phyloP scores from a whole-genome alignment of 2,113 vertebrate genomes.

The Fregetta grallaria region DNA sequence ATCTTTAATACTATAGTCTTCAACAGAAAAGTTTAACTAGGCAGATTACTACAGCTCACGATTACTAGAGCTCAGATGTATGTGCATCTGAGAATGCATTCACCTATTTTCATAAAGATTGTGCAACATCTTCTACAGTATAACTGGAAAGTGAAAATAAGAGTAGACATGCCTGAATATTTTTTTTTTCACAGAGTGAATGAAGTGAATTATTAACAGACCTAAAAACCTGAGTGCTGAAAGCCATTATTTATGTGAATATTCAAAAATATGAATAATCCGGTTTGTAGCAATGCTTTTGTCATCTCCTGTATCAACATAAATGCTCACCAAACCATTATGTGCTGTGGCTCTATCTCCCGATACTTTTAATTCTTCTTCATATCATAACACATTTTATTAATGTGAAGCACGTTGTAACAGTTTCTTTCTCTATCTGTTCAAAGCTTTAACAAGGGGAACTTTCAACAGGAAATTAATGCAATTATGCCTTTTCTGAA shows the following conservation, averaged over 20 bases:
- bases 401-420: background rate
- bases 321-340: background rate
- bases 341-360: accelerated
- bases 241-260: background rate
- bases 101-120: background rate
- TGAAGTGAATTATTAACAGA: background rate
- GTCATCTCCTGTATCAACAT: background rate
- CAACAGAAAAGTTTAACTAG: background rate
- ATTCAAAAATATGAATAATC: background rate
- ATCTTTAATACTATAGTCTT: background rate
- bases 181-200: background rate
- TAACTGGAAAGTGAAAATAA: background rate
- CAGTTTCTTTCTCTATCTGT: background rate
- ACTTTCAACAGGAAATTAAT: background rate
- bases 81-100: background rate
- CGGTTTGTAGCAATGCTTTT: background rate
- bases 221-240: background rate
- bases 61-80: background rate
- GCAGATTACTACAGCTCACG: background rate
- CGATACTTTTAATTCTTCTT: background rate
- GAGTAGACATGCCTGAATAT: background rate
- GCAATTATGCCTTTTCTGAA: background rate
- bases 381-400: background rate
- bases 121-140: background rate
- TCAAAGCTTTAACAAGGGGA: background rate